Percentiles rank a stretch among this genome's conserved stretches.
These are phyloP conservation scores for Euglossa dilemma DNA, from an alignment of 1,140 invertebrate genomes.

Conservation along the genomic window DNA sequence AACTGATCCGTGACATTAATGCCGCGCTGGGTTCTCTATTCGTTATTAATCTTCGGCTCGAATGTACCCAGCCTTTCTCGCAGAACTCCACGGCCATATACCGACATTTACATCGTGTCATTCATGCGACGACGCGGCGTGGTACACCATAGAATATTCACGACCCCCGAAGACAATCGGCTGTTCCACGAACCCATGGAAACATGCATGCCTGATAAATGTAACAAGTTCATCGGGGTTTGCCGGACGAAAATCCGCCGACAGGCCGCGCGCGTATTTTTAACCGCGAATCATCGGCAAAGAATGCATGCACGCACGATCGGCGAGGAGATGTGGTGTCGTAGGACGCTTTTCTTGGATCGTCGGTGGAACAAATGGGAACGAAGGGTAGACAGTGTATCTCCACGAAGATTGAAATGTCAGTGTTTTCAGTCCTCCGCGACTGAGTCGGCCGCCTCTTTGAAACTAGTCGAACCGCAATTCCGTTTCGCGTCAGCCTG, in stretches of 20 bases:
- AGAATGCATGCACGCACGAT: too few species aligned
- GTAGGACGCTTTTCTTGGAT: neutral
- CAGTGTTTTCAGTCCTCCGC: constrained; percentile 31
- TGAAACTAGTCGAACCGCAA: constrained; percentile 21
- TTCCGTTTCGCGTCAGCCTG: constrained; percentile 24
- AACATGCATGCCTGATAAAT: neutral
- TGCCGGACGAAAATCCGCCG: neutral
- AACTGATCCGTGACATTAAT: constrained; percentile 25
- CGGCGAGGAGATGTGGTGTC: too few species aligned
- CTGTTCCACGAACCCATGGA: constrained; percentile 12
- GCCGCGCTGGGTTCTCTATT: constrained; percentile 2
- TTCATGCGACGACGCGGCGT: constrained; percentile 50
- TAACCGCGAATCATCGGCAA: neutral
- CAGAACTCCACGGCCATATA: constrained; percentile 56
- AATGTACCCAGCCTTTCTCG: constrained; percentile 62
- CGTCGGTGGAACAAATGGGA: neutral
- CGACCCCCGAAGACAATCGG: constrained; percentile 29
- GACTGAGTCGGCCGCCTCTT: constrained; percentile 1
- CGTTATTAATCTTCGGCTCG: constrained; percentile 59
- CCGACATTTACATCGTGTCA: constrained; percentile 66
- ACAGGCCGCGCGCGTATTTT: neutral
- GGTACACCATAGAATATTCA: constrained; percentile 26
- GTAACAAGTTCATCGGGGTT: constrained; percentile 14
- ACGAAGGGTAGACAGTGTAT: constrained; percentile 4
- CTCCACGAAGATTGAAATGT: constrained; percentile 35